A percentile compares a stretch with the other conserved stretches of the same genome.
Conservation (phyloP, 2,113 vertebrate genomes). For the Daphoenositta chrysoptera region DNA sequence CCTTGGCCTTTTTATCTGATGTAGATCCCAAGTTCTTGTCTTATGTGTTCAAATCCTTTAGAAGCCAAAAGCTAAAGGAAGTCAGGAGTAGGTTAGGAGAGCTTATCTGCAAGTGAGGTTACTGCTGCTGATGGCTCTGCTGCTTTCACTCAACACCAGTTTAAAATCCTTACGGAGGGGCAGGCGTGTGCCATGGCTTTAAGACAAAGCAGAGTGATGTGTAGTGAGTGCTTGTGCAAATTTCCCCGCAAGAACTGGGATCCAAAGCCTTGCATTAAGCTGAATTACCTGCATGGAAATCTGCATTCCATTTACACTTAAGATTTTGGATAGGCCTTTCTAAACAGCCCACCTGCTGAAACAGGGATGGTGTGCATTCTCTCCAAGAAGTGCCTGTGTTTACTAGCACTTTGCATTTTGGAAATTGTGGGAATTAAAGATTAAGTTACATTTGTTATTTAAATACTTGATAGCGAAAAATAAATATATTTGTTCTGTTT, state of each 20-base stretch:
- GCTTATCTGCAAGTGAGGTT: background rate
- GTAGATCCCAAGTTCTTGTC: background rate
- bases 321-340: background rate
- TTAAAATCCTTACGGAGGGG: background rate
- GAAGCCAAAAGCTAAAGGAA: background rate
- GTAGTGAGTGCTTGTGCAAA: background rate
- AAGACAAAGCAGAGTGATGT: background rate
- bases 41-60: background rate
- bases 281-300: background rate
- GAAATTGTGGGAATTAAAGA: background rate
- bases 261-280: background rate
- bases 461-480: background rate
- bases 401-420: background rate
- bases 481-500: background rate
- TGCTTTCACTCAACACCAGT: background rate
- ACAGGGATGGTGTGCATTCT: background rate
- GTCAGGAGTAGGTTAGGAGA: background rate
- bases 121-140: background rate
- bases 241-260: background rate
- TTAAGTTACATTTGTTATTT: background rate
- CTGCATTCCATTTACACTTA: background rate
- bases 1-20: background rate
- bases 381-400: background rate
- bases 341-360: background rate
- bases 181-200: background rate